Evolutionary conservation across 2,888 invertebrate species (phyloP), one percentile per base, ranked within the genome.

Genomic region (Argyra leucocephala): DNA sequence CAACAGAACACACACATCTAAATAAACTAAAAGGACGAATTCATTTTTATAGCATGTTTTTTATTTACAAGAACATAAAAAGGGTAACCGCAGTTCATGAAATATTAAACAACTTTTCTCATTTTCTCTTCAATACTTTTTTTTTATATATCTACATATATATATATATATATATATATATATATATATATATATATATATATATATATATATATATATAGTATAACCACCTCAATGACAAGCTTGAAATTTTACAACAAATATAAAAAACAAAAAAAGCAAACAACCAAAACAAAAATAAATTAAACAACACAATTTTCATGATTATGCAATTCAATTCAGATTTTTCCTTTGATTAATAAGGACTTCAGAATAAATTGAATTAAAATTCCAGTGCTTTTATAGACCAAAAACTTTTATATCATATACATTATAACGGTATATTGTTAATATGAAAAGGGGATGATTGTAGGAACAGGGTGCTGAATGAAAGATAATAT

Each of bases 261-360:
- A 31, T 7, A 31, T 7, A 31, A 31, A 31, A 31, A 10, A 31
- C 5, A 5, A 10, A 31, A 31, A 31, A 31, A 5, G 31, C 6
- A 31, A 31, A 10, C 5, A 48, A 48, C 15, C 15, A 48, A 48
- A 48, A 48, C 10, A 37, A 37, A 37, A 37, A 9, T 37, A 10
- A 12, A 12, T 48, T 48, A n/a, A 48, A 48, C 48, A 48, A 48
- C 15, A 48, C 48, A 48, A 48, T 48, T 48, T 48, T n/a, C 48
- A 48, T 48, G 48, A 48, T 48, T 48, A 48, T 48, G 48, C 15
- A 48, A 48, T 48, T 48, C 48, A 48, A 48, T 48, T 48, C 48
- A 48, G 18, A 12, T 48, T 37, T 37, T 48, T 48, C 12, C 15
- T 48, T 48, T 48, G 48, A 48, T 48, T 48, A 48, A 48, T 48